A percentile compares a stretch with the other conserved stretches of the same genome.
These are phyloP conservation scores for Rhadina sibilatrix DNA, from an alignment of 2,113 vertebrate species.

Conservation along the genomic window DNA sequence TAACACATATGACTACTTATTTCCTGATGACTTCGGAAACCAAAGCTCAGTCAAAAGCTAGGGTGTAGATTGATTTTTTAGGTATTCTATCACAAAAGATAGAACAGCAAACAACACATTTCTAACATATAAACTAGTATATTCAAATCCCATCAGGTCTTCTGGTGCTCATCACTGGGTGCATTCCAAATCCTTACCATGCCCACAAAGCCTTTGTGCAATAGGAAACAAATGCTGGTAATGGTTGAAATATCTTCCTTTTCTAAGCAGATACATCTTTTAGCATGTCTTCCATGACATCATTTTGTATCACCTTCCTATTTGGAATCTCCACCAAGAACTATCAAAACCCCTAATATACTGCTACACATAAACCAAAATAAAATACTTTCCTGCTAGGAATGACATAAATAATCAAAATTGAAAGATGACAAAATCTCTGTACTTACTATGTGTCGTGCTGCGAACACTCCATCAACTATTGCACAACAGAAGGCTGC, in stretches of 20 bases:
- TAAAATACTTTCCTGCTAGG: neutral
- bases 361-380: neutral
- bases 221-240: neutral
- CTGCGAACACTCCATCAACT: constrained; percentile 89
- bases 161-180: neutral
- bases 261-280: neutral
- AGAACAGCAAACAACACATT: neutral
- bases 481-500: constrained; percentile 90
- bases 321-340: neutral
- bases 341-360: neutral
- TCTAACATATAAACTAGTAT: neutral
- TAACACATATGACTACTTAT: neutral
- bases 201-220: neutral
- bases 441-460: constrained; percentile 88
- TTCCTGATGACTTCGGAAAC: neutral
- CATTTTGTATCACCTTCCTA: neutral
- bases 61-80: neutral
- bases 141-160: neutral
- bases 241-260: neutral
- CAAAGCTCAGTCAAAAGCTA: neutral
- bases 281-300: neutral
- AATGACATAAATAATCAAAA: neutral
- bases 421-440: neutral
- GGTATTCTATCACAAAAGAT: neutral
- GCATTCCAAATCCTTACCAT: neutral